Evolutionary conservation across 2,797 vertebrate genomes (phyloP).

Genomic region (Phataginus tetradactyla): DNA sequence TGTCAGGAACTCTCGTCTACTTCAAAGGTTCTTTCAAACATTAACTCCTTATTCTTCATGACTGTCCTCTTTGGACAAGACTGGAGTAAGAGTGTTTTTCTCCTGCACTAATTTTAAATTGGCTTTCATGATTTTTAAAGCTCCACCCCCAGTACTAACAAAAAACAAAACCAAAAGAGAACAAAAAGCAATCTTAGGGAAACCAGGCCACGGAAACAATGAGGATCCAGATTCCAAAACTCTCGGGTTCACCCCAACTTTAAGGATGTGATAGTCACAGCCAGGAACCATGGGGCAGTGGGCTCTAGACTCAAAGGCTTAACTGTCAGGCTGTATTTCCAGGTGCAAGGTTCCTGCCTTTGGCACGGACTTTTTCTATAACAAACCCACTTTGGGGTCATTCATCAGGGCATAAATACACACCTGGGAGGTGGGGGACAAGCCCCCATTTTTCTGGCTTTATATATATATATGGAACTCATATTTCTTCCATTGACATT

Average conservation of each 20-base stretch:
- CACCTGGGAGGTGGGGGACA: slow-evolving; percentile 77
- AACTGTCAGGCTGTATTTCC: slow-evolving; percentile 56
- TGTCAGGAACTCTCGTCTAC: not conserved
- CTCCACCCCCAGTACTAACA: not conserved
- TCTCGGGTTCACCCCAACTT: not conserved
- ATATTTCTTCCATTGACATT: slow-evolving; percentile 66
- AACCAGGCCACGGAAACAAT: not conserved
- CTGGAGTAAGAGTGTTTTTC: not conserved
- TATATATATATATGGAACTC: slow-evolving; percentile 75
- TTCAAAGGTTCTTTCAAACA: not conserved
- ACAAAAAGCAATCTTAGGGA: not conserved
- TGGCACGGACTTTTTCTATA: slow-evolving; percentile 66
- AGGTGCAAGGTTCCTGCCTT: slow-evolving; percentile 67
- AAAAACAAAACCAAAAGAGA: not conserved
- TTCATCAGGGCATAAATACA: slow-evolving; percentile 76
- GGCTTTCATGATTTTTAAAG: slow-evolving; percentile 43
- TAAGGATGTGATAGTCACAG: not conserved
- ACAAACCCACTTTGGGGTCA: slow-evolving; percentile 70
- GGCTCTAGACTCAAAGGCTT: slow-evolving; percentile 27
- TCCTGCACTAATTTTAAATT: not conserved
- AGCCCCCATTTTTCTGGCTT: slow-evolving; percentile 75
- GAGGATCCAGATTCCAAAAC: slow-evolving; percentile 16
- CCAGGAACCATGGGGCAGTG: not conserved
- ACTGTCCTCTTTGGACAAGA: not conserved
- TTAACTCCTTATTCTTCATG: not conserved